Percentiles rank a stretch among this genome's conserved stretches.
Evolutionary conservation across 2,797 vertebrate genomes (phyloP).

Genomic region (Rhinatrema bivittatum): DNA sequence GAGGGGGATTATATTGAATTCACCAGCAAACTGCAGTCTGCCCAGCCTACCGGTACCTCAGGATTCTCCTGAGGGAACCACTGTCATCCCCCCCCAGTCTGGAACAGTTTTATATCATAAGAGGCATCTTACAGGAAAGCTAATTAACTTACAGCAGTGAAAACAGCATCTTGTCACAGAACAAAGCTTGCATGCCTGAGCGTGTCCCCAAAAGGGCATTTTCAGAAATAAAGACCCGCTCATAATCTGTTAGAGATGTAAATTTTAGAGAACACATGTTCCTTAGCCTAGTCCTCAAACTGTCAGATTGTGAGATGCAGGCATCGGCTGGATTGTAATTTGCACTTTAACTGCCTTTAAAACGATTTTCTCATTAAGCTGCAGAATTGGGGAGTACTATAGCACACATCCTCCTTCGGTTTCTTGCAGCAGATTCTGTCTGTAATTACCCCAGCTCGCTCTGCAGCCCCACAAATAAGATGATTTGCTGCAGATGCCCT

Average conservation of each 20-base stretch:
- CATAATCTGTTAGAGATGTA: neutral
- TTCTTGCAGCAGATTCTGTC: conserved; percentile 15
- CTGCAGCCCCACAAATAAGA: too few species aligned
- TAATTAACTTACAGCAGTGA: too few species aligned
- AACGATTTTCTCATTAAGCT: conserved; percentile 34
- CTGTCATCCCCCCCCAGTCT: too few species aligned
- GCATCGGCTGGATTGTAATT: neutral
- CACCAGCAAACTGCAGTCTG: too few species aligned
- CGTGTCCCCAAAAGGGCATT: neutral
- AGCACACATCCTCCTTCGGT: conserved; percentile 17
- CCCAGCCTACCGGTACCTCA: too few species aligned
- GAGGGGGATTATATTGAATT: too few species aligned
- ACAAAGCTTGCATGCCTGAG: too few species aligned
- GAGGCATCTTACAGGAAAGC: too few species aligned
- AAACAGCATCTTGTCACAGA: too few species aligned
- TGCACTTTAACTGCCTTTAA: conserved; percentile 13
- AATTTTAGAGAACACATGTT: neutral
- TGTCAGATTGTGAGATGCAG: neutral
- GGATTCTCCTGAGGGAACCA: too few species aligned
- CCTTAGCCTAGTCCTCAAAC: neutral
- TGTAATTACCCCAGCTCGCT: conserved; percentile 28
- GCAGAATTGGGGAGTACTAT: conserved; percentile 11
- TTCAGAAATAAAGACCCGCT: conserved; percentile 1
- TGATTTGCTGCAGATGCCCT: too few species aligned
- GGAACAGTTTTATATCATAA: too few species aligned